Base-by-base conservation (phyloP, 2,797 vertebrate genomes). In the Alfaro cultratus region DNA sequence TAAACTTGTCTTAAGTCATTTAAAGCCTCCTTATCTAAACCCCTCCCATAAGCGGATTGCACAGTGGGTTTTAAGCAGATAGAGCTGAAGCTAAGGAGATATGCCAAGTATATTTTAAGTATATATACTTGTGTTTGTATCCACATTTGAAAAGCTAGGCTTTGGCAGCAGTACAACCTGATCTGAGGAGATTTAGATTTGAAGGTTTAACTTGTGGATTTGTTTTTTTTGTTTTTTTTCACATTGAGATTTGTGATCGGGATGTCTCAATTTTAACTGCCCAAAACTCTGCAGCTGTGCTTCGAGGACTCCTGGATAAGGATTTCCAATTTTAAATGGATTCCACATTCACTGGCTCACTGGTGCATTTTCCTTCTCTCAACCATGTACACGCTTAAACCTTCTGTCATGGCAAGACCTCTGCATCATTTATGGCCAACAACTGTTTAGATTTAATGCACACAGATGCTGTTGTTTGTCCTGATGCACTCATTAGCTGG, bases 51-150 rank as follows among this genome's bases (percentile, higher is more conserved):
- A 90, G 87, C 31, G 0, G 87, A 87, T 80, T 77, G 12, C 11
- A 0, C 62, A 77, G 39, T 39, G 75, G 70, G 62, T 75, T 72
- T 83, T 85, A 87, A 89, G 88, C 70, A 86, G 83, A 92, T 88
- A 77, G 76, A 73, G 74, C 81, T 31, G 83, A n/a, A 73, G 64
- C 87, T 88, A 83, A 89, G 84, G 74, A 88, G 82, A 83, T 89
- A 79, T 68, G 47, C 55, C 1, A 1, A 67, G 31, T 76, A 78
- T 86, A 82, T 85, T 77, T 70, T 81, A 64, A 81, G 62, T 80
- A 39, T 77, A 60, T 80, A 23, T 76, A 73, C 79, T 73, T 85
- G 72, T 87, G 83, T 83, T 68, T 74, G 57, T 72, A 84, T 82
- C 80, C 74, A 70, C 12, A 31, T 76, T 78, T 21, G 73, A 71